Evolutionary conservation across 1,140 invertebrate genomes (phyloP), one percentile per base, ranked within the genome.

Genomic region (Drosophila eugracilis): DNA sequence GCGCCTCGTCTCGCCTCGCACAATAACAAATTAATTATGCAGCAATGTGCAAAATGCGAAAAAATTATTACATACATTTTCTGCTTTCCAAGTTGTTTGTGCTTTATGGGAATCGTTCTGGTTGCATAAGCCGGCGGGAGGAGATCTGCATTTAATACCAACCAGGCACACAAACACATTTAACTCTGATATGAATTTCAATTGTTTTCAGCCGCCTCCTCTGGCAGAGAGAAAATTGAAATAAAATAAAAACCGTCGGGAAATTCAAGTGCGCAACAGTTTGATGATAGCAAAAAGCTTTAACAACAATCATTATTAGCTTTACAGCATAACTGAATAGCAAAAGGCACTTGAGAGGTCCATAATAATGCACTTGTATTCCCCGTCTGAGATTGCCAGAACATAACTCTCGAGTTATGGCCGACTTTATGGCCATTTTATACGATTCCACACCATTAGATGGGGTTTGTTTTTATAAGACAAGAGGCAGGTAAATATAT

Each of bases 1-100:
- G n/a, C n/a, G n/a, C n/a, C n/a, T n/a, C n/a, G n/a, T n/a, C n/a
- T n/a, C n/a, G n/a, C 42, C 24, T 44, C 22, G 30, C 39, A 19
- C 52, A 53, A n/a, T 21, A 78, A 47, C 63, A 79, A 67, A 79
- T 80, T 86, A 73, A 85, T 85, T 85, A 85, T 85, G 80, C 80
- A 85, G 78, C 60, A 85, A 77, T 86, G 57, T 76, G 76, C 72
- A 73, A 86, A 74, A 65, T 66, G 69, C 32, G 42, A 54, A 49
- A 49, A 63, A 62, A 54, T 48, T 47, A 75, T 75, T 75, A 74
- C 70, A 62, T 44, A 72, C 65, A 65, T 78, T n/a, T n/a, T 47
- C 32, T 60, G 79, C 65, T 79, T 44, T 67, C 19, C 19, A 83
- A 78, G 79, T 84, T 66, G 58, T 78, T 79, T 53, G 55, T 65